phyloP scores from a whole-genome alignment of 2,113 vertebrate species.

The Tachuris rubrigastra region DNA sequence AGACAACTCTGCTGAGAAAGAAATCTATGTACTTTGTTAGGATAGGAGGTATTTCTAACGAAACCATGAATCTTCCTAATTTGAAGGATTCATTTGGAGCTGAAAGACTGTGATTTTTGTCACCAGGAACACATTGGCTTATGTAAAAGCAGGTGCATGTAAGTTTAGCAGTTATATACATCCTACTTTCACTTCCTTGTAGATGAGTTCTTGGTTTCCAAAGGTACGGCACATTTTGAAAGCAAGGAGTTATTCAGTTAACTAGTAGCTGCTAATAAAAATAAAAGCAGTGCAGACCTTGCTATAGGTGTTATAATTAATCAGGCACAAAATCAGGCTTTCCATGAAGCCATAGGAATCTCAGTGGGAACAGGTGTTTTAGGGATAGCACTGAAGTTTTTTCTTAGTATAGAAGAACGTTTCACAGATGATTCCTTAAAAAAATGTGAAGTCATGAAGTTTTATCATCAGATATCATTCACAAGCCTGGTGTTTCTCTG shows the following conservation, averaged over 20 bases:
- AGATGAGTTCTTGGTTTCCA: constrained; percentile 5
- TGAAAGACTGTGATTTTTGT: not conserved
- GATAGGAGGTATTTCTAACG: not conserved
- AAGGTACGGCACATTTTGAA: not conserved
- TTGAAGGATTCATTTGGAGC: not conserved
- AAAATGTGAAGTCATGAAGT: not conserved
- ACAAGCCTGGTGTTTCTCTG: not conserved
- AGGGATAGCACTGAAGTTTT: not conserved
- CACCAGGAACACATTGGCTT: not conserved
- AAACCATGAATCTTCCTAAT: not conserved
- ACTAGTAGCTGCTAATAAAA: not conserved
- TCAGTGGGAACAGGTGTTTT: not conserved
- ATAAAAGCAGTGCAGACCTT: not conserved
- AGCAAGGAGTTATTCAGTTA: not conserved
- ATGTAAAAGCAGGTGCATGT: not conserved
- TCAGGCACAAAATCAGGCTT: not conserved
- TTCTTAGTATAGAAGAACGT: not conserved
- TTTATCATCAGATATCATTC: constrained; percentile 2
- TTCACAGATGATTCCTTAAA: constrained; percentile 26
- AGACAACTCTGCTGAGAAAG: not conserved
- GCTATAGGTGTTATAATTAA: not conserved
- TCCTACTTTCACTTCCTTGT: not conserved
- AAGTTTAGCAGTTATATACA: not conserved
- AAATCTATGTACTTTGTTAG: not conserved
- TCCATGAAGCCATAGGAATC: not conserved